Base-by-base conservation (phyloP, 2,888 invertebrate species). In the Neocrepidodera transversa region DNA sequence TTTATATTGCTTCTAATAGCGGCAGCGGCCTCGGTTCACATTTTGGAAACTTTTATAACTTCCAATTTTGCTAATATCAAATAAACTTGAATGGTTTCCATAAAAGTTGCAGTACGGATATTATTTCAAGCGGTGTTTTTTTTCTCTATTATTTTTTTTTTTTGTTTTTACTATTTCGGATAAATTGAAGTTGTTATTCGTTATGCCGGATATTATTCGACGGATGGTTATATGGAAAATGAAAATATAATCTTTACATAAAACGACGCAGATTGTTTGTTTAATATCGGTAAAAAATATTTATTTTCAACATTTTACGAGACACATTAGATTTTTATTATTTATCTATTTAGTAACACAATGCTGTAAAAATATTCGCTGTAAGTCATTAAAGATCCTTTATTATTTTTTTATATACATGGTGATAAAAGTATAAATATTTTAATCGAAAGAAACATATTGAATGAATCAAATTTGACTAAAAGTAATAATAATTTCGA, bases 31-130 rank as follows among this genome's bases (percentile, higher is more conserved):
- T 58, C 57, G 51, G 51, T 10, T 77, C 76, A 77, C 79, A 80
- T 81, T 81, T 80, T 79, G 80, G 78, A 76, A 81, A 80, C 78
- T 81, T 81, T 81, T 81, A 81, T 81, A 80, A 79, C 78, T 72
- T 73, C 74, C 79, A 81, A 80, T 81, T 80, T 81, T 78, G 79
- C 79, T 81, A 74, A 76, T 76, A 75, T 73, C 72, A 69, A 73
- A 73, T 70, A 67, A 72, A 74, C 71, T 68, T 67, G 71, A 71
- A 71, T 65, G 64, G 62, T 64, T 68, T 62, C 63, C 59, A 63
- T 62, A 60, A 49, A 65, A 57, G 28, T 54, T 57, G 48, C 45
- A 48, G 49, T 53, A 28, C 26, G 62, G 56, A 60, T 63, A 58
- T 60, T 64, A 60, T 51, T 59, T 38, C 38, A 38, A 38, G 38